phyloP scores from a whole-genome alignment of 2,888 invertebrate genomes.

The Agrochola lychnidis region DNA sequence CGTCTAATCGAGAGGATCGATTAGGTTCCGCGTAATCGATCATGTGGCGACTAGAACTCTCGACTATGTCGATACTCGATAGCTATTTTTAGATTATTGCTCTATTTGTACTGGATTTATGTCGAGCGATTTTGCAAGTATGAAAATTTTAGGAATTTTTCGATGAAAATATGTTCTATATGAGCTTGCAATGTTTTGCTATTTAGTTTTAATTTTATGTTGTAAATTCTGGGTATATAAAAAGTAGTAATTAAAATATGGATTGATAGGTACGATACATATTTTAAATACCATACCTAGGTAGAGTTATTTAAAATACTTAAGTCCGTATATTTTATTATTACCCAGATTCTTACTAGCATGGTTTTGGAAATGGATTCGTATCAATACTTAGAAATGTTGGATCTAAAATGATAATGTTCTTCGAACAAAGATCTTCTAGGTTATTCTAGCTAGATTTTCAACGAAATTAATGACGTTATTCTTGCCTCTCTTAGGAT shows the following conservation, averaged over 20 bases:
- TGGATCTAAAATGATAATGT: background rate
- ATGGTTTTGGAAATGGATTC: background rate
- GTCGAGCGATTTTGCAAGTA: background rate
- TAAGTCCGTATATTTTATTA: background rate
- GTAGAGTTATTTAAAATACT: background rate
- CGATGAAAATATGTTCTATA: background rate
- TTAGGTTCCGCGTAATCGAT: slow-evolving; percentile 51
- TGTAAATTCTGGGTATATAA: too few relatives aligned
- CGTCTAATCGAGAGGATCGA: slow-evolving; percentile 48
- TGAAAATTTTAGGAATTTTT: slow-evolving; percentile 1
- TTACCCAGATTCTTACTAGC: background rate
- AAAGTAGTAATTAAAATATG: background rate
- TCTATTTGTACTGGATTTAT: slow-evolving; percentile 13
- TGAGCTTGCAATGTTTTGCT: background rate
- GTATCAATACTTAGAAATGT: background rate
- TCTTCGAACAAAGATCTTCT: background rate
- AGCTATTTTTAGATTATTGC: slow-evolving; percentile 22
- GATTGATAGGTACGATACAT: background rate
- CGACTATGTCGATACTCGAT: background rate
- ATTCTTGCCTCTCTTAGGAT: background rate
- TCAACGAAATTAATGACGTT: background rate
- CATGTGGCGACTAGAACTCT: slow-evolving; percentile 17
- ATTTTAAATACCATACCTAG: background rate
- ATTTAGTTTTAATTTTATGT: background rate
- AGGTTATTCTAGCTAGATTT: too few relatives aligned